Evolutionary conservation across 1,140 invertebrate genomes (phyloP), one percentile per base, ranked within the genome.

Genomic region (Drosophila saltans): DNA sequence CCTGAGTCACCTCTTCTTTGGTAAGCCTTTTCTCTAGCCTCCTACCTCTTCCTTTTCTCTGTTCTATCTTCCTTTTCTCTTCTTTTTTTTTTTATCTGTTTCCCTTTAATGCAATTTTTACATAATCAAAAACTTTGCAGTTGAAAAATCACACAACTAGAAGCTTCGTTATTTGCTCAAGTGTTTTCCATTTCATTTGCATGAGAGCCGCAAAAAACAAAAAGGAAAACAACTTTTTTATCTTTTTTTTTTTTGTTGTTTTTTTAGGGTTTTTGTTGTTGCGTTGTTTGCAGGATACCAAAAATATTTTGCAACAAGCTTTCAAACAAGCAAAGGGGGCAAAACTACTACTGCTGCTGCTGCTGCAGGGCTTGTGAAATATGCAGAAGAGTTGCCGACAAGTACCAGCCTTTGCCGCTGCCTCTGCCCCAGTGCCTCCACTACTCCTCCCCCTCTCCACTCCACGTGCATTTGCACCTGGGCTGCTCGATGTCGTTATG

Each of bases 181-280:
- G 84, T 79, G 78, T 81, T 85, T 85, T 85, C 82, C 82, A 85
- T 85, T 85, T 85, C 82, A 86, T 85, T 81, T 85, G 64, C 82
- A 86, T 85, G 71, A 43, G 71, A 52, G 45, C 71, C 82, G 66
- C 78, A 72, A 81, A 84, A 78, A 71, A 74, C 48, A 66, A 64
- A 36, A 36, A 36, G 33, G 33, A 36, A 36, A 36, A 36, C 33
- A 36, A 36, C 33, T 36, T 36, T 36, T 36, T 3, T 36, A 16
- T 11, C 2, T 10, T 26, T 9, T 52, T 52, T 52, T 26, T 52
- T 26, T 8, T 7, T 8, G 21, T 3, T 48, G 24, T 8, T 48
- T 3, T 48, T 48, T 48, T 24, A 4, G 45, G 7, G 0, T 52
- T 52, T 26, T 26, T 26, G 45, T 48, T 48, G 16, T 48, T 21